These are phyloP conservation scores for Troglohyphantes excavatus DNA, from an alignment of 2,888 invertebrate species.

Conservation along the genomic window DNA sequence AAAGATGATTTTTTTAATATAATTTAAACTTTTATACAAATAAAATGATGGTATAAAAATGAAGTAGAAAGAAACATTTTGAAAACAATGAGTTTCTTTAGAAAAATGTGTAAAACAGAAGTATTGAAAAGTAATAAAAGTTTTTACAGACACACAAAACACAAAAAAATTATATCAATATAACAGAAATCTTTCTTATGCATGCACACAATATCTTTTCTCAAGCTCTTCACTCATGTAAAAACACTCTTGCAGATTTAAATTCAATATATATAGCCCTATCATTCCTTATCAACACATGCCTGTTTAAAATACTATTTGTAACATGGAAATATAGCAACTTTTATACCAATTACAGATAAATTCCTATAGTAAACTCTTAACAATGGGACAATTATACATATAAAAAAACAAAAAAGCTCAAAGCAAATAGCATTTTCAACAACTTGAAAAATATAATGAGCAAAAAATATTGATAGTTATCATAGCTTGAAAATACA, in stretches of 20 bases:
- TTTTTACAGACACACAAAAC: no score
- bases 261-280: not conserved
- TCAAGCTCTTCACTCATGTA: no score
- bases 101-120: no score
- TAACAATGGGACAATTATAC: not conserved
- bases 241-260: not conserved
- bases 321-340: not conserved
- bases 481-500: not conserved
- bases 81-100: no score
- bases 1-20: no score
- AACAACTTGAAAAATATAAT: conserved; percentile 10
- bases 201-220: no score
- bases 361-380: not conserved
- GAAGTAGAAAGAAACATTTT: no score
- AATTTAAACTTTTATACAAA: no score
- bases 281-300: not conserved
- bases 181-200: no score
- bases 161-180: no score
- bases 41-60: no score
- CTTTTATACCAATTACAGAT: not conserved
- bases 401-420: not conserved
- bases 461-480: not conserved
- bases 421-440: not conserved
- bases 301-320: not conserved
- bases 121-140: no score